Percentiles rank a stretch among this genome's conserved stretches.
Conservation (phyloP, 2,888 invertebrate genomes). For the Epirrita christyi region DNA sequence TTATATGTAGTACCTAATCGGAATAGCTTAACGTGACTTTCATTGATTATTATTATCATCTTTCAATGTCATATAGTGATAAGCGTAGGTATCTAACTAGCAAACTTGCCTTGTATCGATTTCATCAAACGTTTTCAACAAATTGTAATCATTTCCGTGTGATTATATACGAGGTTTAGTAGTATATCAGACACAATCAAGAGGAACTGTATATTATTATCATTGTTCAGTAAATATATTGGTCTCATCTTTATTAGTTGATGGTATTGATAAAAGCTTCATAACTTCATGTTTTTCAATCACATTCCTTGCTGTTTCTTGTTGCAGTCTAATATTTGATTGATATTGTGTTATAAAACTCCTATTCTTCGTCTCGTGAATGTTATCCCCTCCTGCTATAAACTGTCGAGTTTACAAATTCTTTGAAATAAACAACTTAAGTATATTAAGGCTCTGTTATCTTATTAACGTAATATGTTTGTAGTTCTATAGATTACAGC, state of each 20-base stretch:
- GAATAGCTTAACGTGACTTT: slow-evolving; percentile 43
- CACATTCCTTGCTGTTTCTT: too few relatives aligned
- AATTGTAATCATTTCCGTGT: slow-evolving; percentile 41
- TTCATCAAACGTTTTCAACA: slow-evolving; percentile 24
- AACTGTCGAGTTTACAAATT: background rate
- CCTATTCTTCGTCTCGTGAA: background rate
- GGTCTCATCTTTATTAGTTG: too few relatives aligned
- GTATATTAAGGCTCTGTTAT: background rate
- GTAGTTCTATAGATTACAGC: slow-evolving; percentile 3
- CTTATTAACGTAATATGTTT: slow-evolving; percentile 1
- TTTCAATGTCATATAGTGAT: slow-evolving; percentile 66
- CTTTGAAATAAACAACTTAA: background rate
- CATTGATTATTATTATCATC: slow-evolving; percentile 58
- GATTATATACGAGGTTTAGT: background rate
- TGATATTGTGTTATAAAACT: too few relatives aligned
- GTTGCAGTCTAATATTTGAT: too few relatives aligned
- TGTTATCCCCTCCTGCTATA: background rate
- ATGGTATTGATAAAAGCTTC: too few relatives aligned
- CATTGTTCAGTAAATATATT: too few relatives aligned
- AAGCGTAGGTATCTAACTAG: slow-evolving; percentile 42
- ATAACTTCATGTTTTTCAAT: too few relatives aligned
- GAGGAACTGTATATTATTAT: background rate
- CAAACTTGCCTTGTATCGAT: slow-evolving; percentile 32
- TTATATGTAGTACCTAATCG: slow-evolving; percentile 1
- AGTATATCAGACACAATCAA: background rate